Evolutionary conservation across 2,113 vertebrate species (phyloP), one percentile per base, ranked within the genome.

Genomic region (Dipodomys spectabilis): DNA sequence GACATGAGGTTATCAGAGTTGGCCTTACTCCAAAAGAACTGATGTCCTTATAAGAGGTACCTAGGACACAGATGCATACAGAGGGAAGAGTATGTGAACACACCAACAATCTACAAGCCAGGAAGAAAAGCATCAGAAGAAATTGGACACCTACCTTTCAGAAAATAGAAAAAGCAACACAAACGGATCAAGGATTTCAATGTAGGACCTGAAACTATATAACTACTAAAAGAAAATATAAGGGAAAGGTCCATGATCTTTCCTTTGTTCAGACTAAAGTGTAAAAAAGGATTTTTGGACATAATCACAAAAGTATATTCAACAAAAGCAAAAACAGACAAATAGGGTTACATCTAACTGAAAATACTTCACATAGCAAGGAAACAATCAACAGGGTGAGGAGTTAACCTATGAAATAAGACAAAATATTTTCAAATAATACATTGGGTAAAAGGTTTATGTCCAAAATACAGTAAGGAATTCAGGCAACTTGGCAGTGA

Each of bases 351-450:
- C 8, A 35, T 62, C 64, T 62, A 69, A 62, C 71, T 35, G 23
- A 82, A 77, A 82, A 45, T 12, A 5, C 16, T 32, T 3, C 15
- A 13, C 30, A 72, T 25, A 22, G 19, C n/a, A 39, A 84, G 20
- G 5, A 64, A 78, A 27, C 23, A 45, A 64, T 53, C 64, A 44
- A 69, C 25, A 45, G 6, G 19, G 1, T 45, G n/a, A 30, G 79
- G 7, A 78, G 73, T 62, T 16, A 72, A n/a, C 9, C 30, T 32
- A 28, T 15, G 30, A 25, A 49, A 72, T 4, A 30, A 22, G 10
- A 83, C 65, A 83, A 88, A 67, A 53, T 77, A 77, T 93, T 77
- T 82, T 22, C 64, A 83, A 62, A 82, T 49, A 19, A 28, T 53
- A 69, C 23, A 78, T 30, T 64, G 77, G 35, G 57, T 45, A 32